Evolutionary conservation across 1,140 invertebrate species (phyloP), one percentile per base, ranked within the genome.

Genomic region (Leptestheria dahalacensis): DNA sequence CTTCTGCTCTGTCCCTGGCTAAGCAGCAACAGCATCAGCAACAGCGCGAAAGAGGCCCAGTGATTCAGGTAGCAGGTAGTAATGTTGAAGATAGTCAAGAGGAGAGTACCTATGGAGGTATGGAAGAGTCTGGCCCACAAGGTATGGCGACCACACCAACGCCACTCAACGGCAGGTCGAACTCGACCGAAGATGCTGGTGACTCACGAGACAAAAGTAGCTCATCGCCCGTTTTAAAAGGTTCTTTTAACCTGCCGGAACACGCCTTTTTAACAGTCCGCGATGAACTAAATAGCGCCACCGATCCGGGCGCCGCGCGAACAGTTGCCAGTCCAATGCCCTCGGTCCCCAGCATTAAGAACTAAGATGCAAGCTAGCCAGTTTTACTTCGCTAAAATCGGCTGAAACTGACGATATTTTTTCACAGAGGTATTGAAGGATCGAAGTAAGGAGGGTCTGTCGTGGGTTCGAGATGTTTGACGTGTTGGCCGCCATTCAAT

Each of bases 1-100:
- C 53, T 2, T 47, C 53, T 33, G 58, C 58, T 49, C n/a, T 60
- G 24, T 60, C 58, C 29, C 51, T 60, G 58, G 58, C 52, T 20
- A 60, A 60, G 28, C 33, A 41, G 15, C 33, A 41, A 41, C 33
- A 41, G 33, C 33, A 41, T 9, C 33, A 41, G 15, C 33, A 41
- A 15, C 33, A 41, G 33, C 48, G 58, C 3, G 58, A 60, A 49
- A 48, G 58, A 11, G 51, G 58, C 20, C 51, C 58, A 20, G 58
- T 60, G 23, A 60, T 52, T 29, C 49, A 60, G 49, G 51, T 52
- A 33, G 58, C 58, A 15, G 51, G 58, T 26, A 52, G 58, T 28
- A 60, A 28, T 15, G 53, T 33, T 18, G 53, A 56, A 24, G 53
- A 41, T n/a, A 26, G 24, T 47, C 20, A 23, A 25, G 26, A 25